Evolutionary conservation across 2,113 vertebrate genomes (phyloP), one percentile per base, ranked within the genome.

Genomic region (Cephalopholis sonnerati): DNA sequence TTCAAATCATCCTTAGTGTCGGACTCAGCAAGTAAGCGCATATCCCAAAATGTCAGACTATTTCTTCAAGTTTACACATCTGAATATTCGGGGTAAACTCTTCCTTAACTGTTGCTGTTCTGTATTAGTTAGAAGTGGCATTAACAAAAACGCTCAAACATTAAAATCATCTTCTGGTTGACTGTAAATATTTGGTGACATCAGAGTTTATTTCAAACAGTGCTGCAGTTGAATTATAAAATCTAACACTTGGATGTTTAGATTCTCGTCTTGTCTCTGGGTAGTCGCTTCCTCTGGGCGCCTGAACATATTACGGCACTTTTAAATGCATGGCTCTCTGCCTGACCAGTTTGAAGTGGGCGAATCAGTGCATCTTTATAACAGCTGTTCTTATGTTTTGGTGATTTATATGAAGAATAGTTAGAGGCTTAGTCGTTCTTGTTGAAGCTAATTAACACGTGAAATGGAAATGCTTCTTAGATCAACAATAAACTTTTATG

Each of bases 401-500:
- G 50, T 74, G 59, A 51, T 73, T 74, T 32, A 24, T 44, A 48
- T 81, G 72, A 59, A 61, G 53, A 71, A 41, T 12, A 39, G 27
- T 27, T 61, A 57, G 68, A 51, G 18, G 57, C 74, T n/a, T 55
- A 39, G 25, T 64, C 5, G 16, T 70, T 69, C 20, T 55, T 46
- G 29, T 41, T 22, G n/a, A 17, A 59, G 66, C 61, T 25, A 36
- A 67, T 72, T 77, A 67, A 66, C 46, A 12, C 8, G n/a, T 25
- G 18, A 54, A 7, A 51, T 84, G 70, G 8, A 87, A 83, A 46
- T 17, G 84, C 79, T 76, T 78, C 50, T 75, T 71, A 36, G 79
- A 75, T 75, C 32, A 57, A 63, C 59, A 90, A 88, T 89, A 91
- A 89, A 87, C 20, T 74, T 83, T 76, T 77, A 73, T 73, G n/a